A percentile compares a stretch with the other conserved stretches of the same genome.
These are phyloP conservation scores for Mionectes macconnelli DNA, from an alignment of 2,113 vertebrate species.

Conservation along the genomic window DNA sequence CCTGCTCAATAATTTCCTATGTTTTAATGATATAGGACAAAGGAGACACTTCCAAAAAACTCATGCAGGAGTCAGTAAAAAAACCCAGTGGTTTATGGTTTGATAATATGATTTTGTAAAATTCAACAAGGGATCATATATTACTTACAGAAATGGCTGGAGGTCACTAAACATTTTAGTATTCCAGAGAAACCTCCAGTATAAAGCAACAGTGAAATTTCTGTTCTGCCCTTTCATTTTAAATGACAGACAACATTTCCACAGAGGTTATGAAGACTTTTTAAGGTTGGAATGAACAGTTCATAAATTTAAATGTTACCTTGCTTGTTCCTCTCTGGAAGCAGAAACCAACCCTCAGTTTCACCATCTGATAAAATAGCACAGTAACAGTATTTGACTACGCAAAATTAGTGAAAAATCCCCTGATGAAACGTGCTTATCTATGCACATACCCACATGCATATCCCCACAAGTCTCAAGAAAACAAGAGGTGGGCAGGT, in stretches of 20 bases:
- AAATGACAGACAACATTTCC: background rate
- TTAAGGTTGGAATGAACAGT: background rate
- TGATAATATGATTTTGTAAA: background rate
- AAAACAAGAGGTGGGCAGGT: background rate
- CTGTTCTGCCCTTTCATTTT: background rate
- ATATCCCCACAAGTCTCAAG: background rate
- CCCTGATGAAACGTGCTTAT: background rate
- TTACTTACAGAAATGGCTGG: background rate
- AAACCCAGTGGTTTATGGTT: background rate
- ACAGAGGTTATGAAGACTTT: background rate
- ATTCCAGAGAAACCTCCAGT: background rate
- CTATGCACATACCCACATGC: background rate
- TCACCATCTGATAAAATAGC: background rate
- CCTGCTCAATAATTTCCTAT: background rate
- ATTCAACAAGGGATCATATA: background rate
- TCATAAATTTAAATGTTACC: background rate
- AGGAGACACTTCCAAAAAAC: background rate
- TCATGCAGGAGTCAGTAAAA: background rate
- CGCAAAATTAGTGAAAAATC: background rate
- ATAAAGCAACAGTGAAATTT: background rate
- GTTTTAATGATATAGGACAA: background rate
- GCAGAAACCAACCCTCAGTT: background rate
- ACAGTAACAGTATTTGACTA: background rate
- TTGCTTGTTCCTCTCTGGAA: background rate
- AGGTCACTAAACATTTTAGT: background rate